Conservation (phyloP, 2,113 vertebrate species). For the Gobio gobio region DNA sequence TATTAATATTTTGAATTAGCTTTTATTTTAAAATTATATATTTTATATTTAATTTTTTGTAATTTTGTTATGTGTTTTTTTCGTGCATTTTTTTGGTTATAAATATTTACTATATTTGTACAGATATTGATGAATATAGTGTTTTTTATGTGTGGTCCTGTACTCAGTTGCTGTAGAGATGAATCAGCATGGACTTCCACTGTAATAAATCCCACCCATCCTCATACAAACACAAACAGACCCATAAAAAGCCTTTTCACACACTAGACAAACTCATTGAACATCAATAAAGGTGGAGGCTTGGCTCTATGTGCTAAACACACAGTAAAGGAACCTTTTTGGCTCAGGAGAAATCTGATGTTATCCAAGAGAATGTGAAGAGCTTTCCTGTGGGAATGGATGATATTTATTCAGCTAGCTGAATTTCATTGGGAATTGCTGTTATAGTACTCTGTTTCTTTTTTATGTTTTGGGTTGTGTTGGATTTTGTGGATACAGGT, state of each 20-base stretch:
- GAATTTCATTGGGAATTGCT: background rate
- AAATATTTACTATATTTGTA: background rate
- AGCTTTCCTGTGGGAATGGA: constrained; percentile 10
- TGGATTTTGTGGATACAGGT: constrained; percentile 38
- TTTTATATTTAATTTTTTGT: background rate
- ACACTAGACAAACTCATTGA: constrained; percentile 59
- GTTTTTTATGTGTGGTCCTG: background rate
- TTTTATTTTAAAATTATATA: background rate
- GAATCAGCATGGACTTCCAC: constrained; percentile 57
- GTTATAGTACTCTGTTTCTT: background rate
- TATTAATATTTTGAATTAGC: background rate
- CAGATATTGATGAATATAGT: background rate
- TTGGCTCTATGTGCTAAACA: constrained; percentile 47
- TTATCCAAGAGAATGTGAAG: constrained; percentile 12
- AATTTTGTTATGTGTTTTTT: too few relatives aligned
- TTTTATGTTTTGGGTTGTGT: constrained; percentile 27
- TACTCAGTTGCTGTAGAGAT: background rate
- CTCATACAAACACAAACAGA: constrained; percentile 65
- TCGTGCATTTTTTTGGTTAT: background rate
- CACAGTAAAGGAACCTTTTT: constrained; percentile 61
- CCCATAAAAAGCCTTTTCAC: constrained; percentile 72
- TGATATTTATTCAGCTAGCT: constrained; percentile 35
- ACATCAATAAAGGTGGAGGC: constrained; percentile 27
- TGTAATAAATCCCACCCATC: constrained; percentile 69
- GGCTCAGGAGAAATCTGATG: constrained; percentile 14